phyloP scores from a whole-genome alignment of 23 tunicate species.

The Halocynthia roretzi region DNA sequence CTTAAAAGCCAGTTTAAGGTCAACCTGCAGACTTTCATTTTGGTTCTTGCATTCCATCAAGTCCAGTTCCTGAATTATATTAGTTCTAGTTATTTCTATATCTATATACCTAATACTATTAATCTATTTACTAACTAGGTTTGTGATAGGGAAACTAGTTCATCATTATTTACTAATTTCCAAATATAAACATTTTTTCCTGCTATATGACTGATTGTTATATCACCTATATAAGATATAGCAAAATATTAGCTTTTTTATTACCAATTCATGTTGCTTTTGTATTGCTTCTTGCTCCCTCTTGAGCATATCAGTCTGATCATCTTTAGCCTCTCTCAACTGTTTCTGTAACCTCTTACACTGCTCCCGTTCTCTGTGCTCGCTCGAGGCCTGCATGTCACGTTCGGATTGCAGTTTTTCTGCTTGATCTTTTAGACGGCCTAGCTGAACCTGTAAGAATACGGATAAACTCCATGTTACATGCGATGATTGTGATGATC shows the following conservation, averaged over 20 bases:
- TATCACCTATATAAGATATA: too few relatives aligned
- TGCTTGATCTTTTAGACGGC: conserved; percentile 55
- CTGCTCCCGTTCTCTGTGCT: conserved; percentile 72
- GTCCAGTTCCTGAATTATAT: conserved; percentile 61
- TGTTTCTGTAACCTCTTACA: conserved; percentile 57
- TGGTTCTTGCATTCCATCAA: conserved; percentile 58
- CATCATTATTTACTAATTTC: too few relatives aligned
- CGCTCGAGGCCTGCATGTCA: conserved; percentile 44
- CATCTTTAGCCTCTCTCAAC: conserved; percentile 70
- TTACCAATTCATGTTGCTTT: conserved; percentile 71
- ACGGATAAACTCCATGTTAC: not conserved
- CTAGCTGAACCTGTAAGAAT: conserved; percentile 51
- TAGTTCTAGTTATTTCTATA: too few relatives aligned
- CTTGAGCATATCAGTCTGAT: conserved; percentile 65
- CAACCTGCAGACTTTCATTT: conserved; percentile 80
- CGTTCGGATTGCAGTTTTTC: conserved; percentile 65
- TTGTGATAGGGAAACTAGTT: too few relatives aligned
- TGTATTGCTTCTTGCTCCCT: conserved; percentile 75
- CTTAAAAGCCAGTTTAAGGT: conserved; percentile 89
- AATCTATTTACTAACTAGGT: too few relatives aligned
- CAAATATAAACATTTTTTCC: too few relatives aligned
- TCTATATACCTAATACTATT: too few relatives aligned
- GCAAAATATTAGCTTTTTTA: too few relatives aligned
- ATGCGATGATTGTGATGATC: not conserved
- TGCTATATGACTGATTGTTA: too few relatives aligned